Evolutionary conservation across 2,888 invertebrate species (phyloP), one percentile per base, ranked within the genome.

Genomic region (Apomyelois bistriatella): DNA sequence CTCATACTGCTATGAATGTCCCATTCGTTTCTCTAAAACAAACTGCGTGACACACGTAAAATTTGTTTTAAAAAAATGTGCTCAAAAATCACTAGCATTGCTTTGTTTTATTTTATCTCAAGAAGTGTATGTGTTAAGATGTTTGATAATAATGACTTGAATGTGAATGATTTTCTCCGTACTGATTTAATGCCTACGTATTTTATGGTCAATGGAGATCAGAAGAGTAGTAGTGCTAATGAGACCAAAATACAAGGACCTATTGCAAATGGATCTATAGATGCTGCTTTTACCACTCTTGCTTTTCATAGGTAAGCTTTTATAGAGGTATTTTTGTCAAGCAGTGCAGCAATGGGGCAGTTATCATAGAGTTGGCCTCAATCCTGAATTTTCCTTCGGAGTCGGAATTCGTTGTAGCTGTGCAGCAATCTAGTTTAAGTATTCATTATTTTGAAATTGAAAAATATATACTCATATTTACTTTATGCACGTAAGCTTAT

Each of bases 171-270:
- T 76, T 94, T 95, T 67, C 79, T 95, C 17, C 91, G 94, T 10
- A 91, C 90, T n/a, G 93, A 94, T 78, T 87, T 93, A 46, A 93
- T 95, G 92, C 95, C 95, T 0, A 92, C 93, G 0, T 92, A 91
- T 59, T 83, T 95, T 55, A 87, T 95, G 52, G 76, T 91, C 54
- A 79, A 89, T 15, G 88, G 84, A 53, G 60, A 64, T 22, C 60
- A 64, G n/a, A 66, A 57, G 49, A 52, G 65, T 0, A 13, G 3
- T 37, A 76, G 69, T 48, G 61, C 62, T 28, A 68, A 68, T 22
- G 59, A 58, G 2, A 57, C 54, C 50, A 62, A 58, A 6, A n/a
- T 16, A 5, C 22, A 52, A 28, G 52, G 37, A 8, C 36, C 22
- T 9, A 28, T 67, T 30, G 66, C 75, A 0, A 91, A 93, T 69